Evolutionary conservation across 2,888 invertebrate genomes (phyloP), one percentile per base, ranked within the genome.

Genomic region (Ariolimax columbianus): DNA sequence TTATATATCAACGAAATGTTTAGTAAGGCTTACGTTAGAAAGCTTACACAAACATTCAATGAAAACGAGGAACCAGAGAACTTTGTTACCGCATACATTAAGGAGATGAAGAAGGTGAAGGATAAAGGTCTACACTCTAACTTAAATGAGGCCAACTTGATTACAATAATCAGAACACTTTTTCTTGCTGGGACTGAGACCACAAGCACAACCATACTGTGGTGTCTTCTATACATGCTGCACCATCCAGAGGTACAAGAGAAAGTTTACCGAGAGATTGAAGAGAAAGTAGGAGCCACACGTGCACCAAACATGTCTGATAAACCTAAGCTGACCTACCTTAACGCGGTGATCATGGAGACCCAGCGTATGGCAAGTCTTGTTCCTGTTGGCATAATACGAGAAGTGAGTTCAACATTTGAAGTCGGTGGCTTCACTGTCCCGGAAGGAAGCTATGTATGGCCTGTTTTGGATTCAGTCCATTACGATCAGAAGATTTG

Each of bases 271-370:
- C 40, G 81, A 66, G 85, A 87, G n/a, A 70, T 87, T 9, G 14
- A 79, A 38, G 72, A 30, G 2, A 72, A 79, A 47, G 79, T 87
- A 26, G 87, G 87, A 38, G 66, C 36, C 4, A 51, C 43, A 4
- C 68, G 85, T 0, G n/a, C 40, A 9, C 85, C 85, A 17, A 77
- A 55, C 26, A 63, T 85, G 30, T 30, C 47, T 0, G 85, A 87
- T 55, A 80, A 70, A 23, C 19, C 77, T 4, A 55, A 63, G n/a
- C 68, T 87, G 36, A 73, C 72, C 0, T 87, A 77, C 72, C 51
- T 81, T 14, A 81, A 72, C 7, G 87, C 87, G n/a, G 51, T 83
- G 72, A 83, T 85, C 51, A 43, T 83, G 79, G 87, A 87, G 55
- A 80, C 81, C 0, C 83, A 83, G 30, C 75, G 85, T 30, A 77